Percentiles rank a stretch among this genome's conserved stretches.
phyloP scores from a whole-genome alignment of 2,113 vertebrate genomes.

The Rhinichthys klamathensis region DNA sequence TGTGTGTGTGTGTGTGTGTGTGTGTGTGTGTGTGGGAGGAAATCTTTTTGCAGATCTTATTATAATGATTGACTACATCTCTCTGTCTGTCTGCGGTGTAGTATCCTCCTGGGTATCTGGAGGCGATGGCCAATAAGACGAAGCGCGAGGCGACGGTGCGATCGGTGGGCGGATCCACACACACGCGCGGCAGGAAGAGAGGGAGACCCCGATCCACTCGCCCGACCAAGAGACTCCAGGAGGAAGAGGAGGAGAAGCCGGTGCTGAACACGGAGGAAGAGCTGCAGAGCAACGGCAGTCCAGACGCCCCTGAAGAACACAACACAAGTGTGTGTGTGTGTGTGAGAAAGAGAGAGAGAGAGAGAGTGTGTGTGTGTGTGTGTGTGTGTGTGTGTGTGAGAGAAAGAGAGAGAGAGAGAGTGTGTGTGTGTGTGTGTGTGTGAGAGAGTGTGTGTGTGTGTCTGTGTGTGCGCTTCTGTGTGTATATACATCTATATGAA shows the following conservation, averaged over 20 bases:
- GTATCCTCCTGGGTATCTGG: conserved; percentile 95
- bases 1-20: neutral
- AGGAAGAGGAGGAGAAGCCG: conserved; percentile 62
- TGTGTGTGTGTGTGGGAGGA: neutral
- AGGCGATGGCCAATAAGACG: conserved; percentile 94
- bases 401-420: too few relatives aligned
- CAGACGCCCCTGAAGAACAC: conserved; percentile 75
- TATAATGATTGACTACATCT: neutral
- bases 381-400: conserved; percentile 52
- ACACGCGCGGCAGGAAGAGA: conserved; percentile 79
- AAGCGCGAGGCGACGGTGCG: conserved; percentile 82
- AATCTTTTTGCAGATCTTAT: too few relatives aligned
- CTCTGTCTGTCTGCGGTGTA: conserved; percentile 58
- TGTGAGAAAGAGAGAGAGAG: too few relatives aligned
- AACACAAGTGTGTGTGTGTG: neutral
- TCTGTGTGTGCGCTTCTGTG: conserved; percentile 63
- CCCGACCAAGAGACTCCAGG: conserved; percentile 57
- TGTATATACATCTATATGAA: conserved; percentile 33
- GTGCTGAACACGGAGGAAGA: conserved; percentile 49
- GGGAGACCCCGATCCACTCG: conserved; percentile 72
- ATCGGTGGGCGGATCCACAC: conserved; percentile 62
- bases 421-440: conserved; percentile 44
- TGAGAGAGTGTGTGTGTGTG: conserved; percentile 16
- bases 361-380: conserved; percentile 31
- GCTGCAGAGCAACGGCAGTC: conserved; percentile 81